Evolutionary conservation across 2,888 invertebrate genomes (phyloP), one percentile per base, ranked within the genome.

Genomic region (Druceiella hillmani): DNA sequence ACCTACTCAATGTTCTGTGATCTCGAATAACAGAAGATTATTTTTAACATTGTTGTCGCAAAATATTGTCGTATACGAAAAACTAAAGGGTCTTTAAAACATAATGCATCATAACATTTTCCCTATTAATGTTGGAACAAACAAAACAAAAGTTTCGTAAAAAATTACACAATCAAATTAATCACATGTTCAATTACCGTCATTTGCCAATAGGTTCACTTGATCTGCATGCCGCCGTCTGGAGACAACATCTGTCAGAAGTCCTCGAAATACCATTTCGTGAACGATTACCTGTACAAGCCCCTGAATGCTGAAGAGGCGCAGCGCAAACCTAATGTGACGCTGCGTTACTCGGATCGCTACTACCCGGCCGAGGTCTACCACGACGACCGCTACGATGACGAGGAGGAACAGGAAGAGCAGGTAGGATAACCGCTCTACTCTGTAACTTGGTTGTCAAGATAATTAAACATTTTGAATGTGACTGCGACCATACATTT

Each of bases 191-290:
- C n/a, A n/a, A n/a, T n/a, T n/a, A n/a, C n/a, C n/a, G n/a, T n/a
- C n/a, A 15, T 14, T 20, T 11, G 6, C 9, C 9, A 66, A 35
- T 74, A 91, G 82, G 89, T 92, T 9, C 92, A 93, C 58, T 66
- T 93, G 45, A 92, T 92, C 59, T 93, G 92, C 66, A 91, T 92
- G 87, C 91, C 91, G 3, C 89, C 90, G 3, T 84, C 83, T 15
- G 83, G 83, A 40, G 92, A 92, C 55, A 91, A 87, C 64, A 89
- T 84, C 54, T 93, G 92, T 67, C 82, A 86, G 52, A 87, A 87
- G 61, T 91, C 91, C 0, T 82, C 88, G 4, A 86, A 89, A 56
- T 92, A 83, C 61, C 90, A 91, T 61, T 89, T 92, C 58, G 90
- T 93, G 49, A 93, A 93, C 62, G 92, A 92, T 48, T 92, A 89